phyloP scores from a whole-genome alignment of 2,797 vertebrate genomes.

The Enteromius thamalakanensis region DNA sequence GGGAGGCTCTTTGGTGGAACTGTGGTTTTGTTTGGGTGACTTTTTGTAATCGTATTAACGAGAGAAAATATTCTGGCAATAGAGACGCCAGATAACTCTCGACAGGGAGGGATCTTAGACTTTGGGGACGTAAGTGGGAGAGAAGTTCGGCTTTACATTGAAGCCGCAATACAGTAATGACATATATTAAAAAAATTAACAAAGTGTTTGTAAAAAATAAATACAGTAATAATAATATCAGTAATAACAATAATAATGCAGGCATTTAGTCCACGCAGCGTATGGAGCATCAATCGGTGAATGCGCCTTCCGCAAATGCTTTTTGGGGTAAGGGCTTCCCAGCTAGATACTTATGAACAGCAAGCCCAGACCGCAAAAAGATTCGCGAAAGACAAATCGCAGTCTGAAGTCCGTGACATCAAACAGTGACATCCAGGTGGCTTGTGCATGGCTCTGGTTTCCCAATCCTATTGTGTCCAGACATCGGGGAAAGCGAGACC shows the following conservation, averaged over 20 bases:
- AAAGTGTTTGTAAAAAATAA: constrained; percentile 57
- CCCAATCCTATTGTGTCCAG: constrained; percentile 73
- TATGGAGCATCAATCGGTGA: constrained; percentile 79
- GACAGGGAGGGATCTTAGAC: constrained; percentile 51
- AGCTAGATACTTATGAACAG: constrained; percentile 93
- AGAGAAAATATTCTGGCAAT: constrained; percentile 44
- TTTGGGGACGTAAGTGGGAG: constrained; percentile 47
- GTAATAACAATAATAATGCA: constrained; percentile 12
- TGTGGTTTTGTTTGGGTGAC: constrained; percentile 58
- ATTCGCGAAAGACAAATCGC: constrained; percentile 84
- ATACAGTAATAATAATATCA: constrained; percentile 43
- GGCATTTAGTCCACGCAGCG: constrained; percentile 69
- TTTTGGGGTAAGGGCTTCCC: constrained; percentile 99
- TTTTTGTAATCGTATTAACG: constrained; percentile 47
- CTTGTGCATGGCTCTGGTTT: constrained; percentile 63
- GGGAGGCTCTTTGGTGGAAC: constrained; percentile 45
- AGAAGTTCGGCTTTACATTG: constrained; percentile 54
- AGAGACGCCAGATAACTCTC: constrained; percentile 47
- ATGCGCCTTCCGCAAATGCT: constrained; percentile 96
- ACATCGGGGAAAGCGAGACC: constrained; percentile 72
- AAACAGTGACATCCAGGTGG: constrained; percentile 67
- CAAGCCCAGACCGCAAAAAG: constrained; percentile 95
- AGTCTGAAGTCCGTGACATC: constrained; percentile 70
- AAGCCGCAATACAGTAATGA: constrained; percentile 48
- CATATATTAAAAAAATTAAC: background rate